These are phyloP conservation scores for Lampris incognitus DNA, from an alignment of 2,113 vertebrate genomes.

Conservation along the genomic window DNA sequence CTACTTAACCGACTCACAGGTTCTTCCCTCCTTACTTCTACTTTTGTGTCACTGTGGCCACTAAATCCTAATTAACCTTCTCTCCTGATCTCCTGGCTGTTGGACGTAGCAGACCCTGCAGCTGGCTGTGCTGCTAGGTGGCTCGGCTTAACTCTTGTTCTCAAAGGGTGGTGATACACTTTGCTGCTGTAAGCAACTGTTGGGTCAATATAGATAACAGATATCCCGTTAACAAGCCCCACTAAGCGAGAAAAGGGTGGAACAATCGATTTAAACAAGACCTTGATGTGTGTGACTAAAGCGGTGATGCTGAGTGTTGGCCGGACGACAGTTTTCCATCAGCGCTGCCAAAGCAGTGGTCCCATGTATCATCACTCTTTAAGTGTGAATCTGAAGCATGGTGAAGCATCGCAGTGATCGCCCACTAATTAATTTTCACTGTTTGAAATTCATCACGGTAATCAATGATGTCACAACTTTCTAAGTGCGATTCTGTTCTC, in stretches of 20 bases:
- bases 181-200: slow-evolving; percentile 42
- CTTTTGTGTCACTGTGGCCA: slow-evolving; percentile 52
- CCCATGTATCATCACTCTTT: slow-evolving; percentile 23
- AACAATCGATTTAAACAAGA: not conserved
- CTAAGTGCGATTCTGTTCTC: not conserved
- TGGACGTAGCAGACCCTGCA: slow-evolving; percentile 55
- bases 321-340: not conserved
- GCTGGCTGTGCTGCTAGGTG: slow-evolving; percentile 47
- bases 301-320: too few species aligned
- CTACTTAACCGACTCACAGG: slow-evolving; percentile 50
- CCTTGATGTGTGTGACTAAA: too few species aligned
- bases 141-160: slow-evolving; percentile 42
- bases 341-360: not conserved
- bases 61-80: slow-evolving; percentile 45
- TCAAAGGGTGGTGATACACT: slow-evolving; percentile 49
- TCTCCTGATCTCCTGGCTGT: slow-evolving; percentile 51
- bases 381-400: slow-evolving; percentile 19
- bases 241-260: not conserved
- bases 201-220: slow-evolving; percentile 5
- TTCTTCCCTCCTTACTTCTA: slow-evolving; percentile 34
- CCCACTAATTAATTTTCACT: not conserved
- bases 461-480: slow-evolving; percentile 19
- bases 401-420: not conserved
- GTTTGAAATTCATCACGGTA: not conserved
- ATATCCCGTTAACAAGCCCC: slow-evolving; percentile 5